phyloP scores from a whole-genome alignment of 2,797 vertebrate species.

The Hafferia zeledoni region DNA sequence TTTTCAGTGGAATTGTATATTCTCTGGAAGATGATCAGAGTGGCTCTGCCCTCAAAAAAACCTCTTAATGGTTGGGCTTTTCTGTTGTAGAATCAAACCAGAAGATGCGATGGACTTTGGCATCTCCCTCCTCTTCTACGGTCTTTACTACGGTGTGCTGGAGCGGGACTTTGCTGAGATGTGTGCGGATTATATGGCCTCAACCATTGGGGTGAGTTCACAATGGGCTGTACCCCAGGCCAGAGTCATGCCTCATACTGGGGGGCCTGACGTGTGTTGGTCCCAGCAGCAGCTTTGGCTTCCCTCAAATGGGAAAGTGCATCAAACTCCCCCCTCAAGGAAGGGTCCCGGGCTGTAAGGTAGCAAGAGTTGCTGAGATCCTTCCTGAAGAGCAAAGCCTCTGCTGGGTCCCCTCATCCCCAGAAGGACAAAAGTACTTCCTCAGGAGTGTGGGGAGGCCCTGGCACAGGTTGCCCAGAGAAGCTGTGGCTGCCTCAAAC shows the following conservation, averaged over 20 bases:
- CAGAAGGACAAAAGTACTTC: neutral
- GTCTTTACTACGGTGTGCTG: slow-evolving; percentile 95
- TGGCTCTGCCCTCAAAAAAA: neutral
- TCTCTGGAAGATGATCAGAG: neutral
- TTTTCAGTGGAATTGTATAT: neutral
- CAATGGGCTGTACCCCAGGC: accelerated
- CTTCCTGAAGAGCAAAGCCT: neutral
- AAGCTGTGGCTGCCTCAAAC: neutral
- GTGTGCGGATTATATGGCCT: slow-evolving; percentile 99
- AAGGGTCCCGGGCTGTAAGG: neutral
- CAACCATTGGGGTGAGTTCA: slow-evolving; percentile 91
- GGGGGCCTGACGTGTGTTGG: too few relatives aligned
- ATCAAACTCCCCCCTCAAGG: accelerated
- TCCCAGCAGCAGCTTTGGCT: neutral
- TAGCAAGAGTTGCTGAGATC: neutral
- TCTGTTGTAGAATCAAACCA: slow-evolving; percentile 88
- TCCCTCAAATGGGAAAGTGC: neutral
- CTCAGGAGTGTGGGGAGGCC: neutral
- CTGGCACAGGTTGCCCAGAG: neutral
- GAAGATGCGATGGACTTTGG: slow-evolving; percentile 98
- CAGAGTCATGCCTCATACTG: accelerated
- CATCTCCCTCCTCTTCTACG: slow-evolving; percentile 95
- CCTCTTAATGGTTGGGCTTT: neutral
- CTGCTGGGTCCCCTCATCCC: neutral
- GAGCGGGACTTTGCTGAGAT: slow-evolving; percentile 98